A percentile compares a stretch with the other conserved stretches of the same genome.
These are phyloP conservation scores for Junonia oenone DNA, from an alignment of 2,888 invertebrate genomes.

Conservation along the genomic window DNA sequence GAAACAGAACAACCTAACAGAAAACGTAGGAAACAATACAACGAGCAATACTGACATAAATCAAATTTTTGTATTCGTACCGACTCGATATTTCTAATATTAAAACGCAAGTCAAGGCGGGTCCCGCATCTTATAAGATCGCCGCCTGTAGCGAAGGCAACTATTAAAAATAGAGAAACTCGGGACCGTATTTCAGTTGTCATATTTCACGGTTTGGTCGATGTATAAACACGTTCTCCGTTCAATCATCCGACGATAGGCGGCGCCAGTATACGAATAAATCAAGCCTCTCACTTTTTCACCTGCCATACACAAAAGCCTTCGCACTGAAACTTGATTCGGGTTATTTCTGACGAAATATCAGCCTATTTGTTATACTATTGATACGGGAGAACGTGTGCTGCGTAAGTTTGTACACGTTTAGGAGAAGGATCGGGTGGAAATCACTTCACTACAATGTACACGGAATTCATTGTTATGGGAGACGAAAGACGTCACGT, in stretches of 20 bases:
- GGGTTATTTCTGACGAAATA: conserved; percentile 79
- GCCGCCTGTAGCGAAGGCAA: conserved; percentile 35
- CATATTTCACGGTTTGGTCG: conserved; percentile 69
- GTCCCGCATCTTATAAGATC: conserved; percentile 43
- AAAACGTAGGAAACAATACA: conserved; percentile 58
- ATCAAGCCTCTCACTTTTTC: conserved; percentile 78
- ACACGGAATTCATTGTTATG: conserved; percentile 70
- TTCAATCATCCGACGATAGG: conserved; percentile 76
- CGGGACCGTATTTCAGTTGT: conserved; percentile 57
- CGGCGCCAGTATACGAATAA: conserved; percentile 73
- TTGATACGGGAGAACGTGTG: conserved; percentile 75
- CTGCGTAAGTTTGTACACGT: conserved; percentile 75
- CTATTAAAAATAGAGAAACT: conserved; percentile 46
- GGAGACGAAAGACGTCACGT: conserved; percentile 2
- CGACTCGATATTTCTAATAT: conserved; percentile 51
- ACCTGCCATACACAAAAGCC: conserved; percentile 79
- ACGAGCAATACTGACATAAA: conserved; percentile 57
- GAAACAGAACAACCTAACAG: conserved; percentile 51
- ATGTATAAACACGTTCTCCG: conserved; percentile 75
- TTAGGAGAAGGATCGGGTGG: conserved; percentile 74
- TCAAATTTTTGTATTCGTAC: conserved; percentile 55
- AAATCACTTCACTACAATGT: conserved; percentile 72
- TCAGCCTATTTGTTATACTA: conserved; percentile 79
- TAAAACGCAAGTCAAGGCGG: conserved; percentile 49
- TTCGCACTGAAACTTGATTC: conserved; percentile 77